Evolutionary conservation across 2,113 vertebrate species (phyloP).

Genomic region (Oceanites oceanicus): DNA sequence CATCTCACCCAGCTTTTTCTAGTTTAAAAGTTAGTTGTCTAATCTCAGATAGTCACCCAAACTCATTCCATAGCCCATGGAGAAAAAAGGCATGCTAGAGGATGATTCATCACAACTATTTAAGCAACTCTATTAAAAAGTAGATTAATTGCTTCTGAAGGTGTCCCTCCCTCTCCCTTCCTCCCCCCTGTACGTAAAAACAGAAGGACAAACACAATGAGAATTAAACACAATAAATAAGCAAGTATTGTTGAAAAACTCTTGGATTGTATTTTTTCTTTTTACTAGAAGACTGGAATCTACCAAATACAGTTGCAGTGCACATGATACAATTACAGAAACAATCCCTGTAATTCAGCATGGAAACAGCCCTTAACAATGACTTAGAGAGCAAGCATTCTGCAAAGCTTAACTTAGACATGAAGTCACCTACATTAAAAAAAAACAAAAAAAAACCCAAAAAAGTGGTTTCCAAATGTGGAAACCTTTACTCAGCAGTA

Average conservation of each 20-base stretch:
- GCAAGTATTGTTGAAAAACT: background rate
- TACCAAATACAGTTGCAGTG: background rate
- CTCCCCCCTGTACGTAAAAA: too few species aligned
- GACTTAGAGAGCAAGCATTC: background rate
- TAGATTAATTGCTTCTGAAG: background rate
- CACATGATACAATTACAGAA: background rate
- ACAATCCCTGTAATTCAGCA: background rate
- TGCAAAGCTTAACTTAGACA: background rate
- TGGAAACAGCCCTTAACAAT: background rate
- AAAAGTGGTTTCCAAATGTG: background rate
- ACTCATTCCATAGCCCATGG: background rate
- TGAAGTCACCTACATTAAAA: background rate
- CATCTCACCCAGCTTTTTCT: background rate
- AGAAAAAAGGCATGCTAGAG: background rate
- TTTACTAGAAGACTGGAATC: background rate
- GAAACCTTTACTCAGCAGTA: background rate
- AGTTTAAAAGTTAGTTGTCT: background rate
- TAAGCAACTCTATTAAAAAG: background rate
- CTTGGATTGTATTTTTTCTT: background rate
- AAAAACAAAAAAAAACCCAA: background rate
- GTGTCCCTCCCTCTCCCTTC: background rate
- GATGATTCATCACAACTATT: background rate
- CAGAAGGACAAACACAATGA: background rate
- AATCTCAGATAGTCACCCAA: background rate
- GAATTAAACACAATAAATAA: background rate